Percentiles rank a stretch among this genome's conserved stretches.
phyloP scores from a whole-genome alignment of 2,797 vertebrate species.

The Centropyge bicolor region DNA sequence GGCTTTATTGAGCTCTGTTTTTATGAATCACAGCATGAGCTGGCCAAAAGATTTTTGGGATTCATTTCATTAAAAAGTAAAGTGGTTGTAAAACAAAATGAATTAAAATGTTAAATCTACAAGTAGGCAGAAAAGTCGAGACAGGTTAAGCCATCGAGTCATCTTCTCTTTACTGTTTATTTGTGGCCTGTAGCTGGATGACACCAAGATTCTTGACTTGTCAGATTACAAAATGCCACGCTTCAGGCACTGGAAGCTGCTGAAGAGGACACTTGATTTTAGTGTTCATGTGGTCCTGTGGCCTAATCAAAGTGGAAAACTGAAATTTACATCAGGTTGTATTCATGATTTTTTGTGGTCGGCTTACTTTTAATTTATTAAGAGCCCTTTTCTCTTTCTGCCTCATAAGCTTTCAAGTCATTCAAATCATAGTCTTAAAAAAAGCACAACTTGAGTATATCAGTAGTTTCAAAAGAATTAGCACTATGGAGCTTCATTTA shows the following conservation, averaged over 20 bases:
- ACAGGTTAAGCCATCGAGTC: no score
- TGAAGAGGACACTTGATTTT: background rate
- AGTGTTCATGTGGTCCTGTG: background rate
- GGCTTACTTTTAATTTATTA: background rate
- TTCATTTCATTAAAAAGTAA: background rate
- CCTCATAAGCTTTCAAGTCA: slow-evolving; percentile 2
- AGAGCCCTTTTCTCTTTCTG: background rate
- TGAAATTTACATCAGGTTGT: background rate
- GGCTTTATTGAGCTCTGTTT: slow-evolving; percentile 13
- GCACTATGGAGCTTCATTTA: background rate
- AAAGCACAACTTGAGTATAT: background rate
- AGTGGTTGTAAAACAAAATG: background rate
- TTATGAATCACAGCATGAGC: slow-evolving; percentile 17
- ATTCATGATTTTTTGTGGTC: background rate
- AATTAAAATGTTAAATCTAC: background rate
- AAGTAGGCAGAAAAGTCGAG: background rate
- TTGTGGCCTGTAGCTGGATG: no score
- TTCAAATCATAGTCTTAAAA: background rate
- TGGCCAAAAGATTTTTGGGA: background rate
- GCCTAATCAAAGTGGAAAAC: background rate
- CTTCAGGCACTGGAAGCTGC: background rate
- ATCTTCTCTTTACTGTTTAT: no score
- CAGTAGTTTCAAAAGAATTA: background rate
- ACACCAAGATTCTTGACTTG: background rate
- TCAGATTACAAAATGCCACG: background rate